Base-by-base conservation (phyloP, 2,888 invertebrate genomes). In the Azorinus chamasolen region DNA sequence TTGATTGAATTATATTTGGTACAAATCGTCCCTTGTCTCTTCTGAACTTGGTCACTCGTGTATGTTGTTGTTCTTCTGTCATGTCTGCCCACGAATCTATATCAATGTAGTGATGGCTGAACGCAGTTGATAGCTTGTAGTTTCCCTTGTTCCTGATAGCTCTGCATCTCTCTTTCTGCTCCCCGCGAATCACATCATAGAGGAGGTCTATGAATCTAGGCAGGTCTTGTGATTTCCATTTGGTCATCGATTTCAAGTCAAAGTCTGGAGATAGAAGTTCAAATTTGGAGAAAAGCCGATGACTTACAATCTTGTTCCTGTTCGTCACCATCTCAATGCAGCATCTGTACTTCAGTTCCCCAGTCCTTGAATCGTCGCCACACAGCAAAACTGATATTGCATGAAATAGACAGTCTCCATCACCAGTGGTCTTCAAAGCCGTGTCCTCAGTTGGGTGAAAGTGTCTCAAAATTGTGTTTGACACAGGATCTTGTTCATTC, bases 381-480 rank as follows among this genome's bases (percentile, higher is more conserved):
- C 41, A 41, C 1, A 73, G 37, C 12, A 55, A 45, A 4, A 51
- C 66, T 14, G 73, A 73, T 4, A 73, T 43, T 1, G 62, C 25
- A 43, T 68, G 66, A 27, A 73, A 68, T 4, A 68, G 39, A 58
- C 72, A 65, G 46, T 73, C 72, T 6, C 72, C 64, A n/a, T 72
- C 59, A 8, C 32, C 39, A 1, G 65, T 55, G 43, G 48, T 66
- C 1, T 32, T 8, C 10, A 65, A 16, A n/a, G 55, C 65, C 3
- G 55, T 24, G n/a, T 53, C 54, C 16, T 20, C 20, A 48, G 4
- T 39, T 4, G 4, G 24, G 45, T 66, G 66, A 22, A 53, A 73
- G 22, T 62, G 51, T 8, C 20, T 43, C 14, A 73, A n/a, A 18
- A 48, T 20, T 1, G 54, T 50, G 24, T 73, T 66, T 12, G 66